Percentiles rank a stretch among this genome's conserved stretches.
These are phyloP conservation scores for Poecilia wingei DNA, from an alignment of 2,797 vertebrate species.

Conservation along the genomic window DNA sequence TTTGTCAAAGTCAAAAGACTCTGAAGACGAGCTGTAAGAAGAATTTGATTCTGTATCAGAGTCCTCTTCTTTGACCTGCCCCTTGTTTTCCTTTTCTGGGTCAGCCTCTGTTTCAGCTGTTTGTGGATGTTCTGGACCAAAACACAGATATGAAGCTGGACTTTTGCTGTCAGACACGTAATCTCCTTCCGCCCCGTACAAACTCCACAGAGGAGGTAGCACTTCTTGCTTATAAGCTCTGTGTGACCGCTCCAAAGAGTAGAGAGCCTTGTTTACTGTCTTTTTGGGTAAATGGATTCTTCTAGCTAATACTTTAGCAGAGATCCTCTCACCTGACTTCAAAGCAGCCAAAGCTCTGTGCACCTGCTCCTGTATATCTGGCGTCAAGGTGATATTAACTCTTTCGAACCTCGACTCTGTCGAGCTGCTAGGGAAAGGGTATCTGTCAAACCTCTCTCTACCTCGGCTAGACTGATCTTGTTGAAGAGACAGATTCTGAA, in stretches of 20 bases:
- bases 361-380: conserved; percentile 72
- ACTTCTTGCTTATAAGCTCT: conserved; percentile 70
- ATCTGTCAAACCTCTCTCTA: conserved; percentile 14
- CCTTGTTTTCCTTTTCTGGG: conserved; percentile 11
- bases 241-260: conserved; percentile 77
- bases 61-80: conserved; percentile 50
- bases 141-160: conserved; percentile 6
- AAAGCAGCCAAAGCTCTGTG: conserved; percentile 75
- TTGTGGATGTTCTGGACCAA: conserved; percentile 13
- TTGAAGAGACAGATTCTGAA: conserved; percentile 66
- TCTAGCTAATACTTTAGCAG: conserved; percentile 77
- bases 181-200: conserved; percentile 40
- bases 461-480: background rate
- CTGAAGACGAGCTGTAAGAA: conserved; percentile 56
- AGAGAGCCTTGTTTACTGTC: conserved; percentile 85
- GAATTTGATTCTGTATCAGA: conserved; percentile 69
- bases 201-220: conserved; percentile 85
- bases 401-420: conserved; percentile 16
- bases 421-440: conserved; percentile 4
- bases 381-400: conserved; percentile 52
- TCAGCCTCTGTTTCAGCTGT: conserved; percentile 19
- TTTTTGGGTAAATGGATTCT: conserved; percentile 83
- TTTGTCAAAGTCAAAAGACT: conserved; percentile 56
- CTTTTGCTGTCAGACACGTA: conserved; percentile 12
- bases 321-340: conserved; percentile 61